A percentile compares a stretch with the other conserved stretches of the same genome.
phyloP scores from a whole-genome alignment of 2,113 vertebrate species.

The Oncorhynchus clarkii region DNA sequence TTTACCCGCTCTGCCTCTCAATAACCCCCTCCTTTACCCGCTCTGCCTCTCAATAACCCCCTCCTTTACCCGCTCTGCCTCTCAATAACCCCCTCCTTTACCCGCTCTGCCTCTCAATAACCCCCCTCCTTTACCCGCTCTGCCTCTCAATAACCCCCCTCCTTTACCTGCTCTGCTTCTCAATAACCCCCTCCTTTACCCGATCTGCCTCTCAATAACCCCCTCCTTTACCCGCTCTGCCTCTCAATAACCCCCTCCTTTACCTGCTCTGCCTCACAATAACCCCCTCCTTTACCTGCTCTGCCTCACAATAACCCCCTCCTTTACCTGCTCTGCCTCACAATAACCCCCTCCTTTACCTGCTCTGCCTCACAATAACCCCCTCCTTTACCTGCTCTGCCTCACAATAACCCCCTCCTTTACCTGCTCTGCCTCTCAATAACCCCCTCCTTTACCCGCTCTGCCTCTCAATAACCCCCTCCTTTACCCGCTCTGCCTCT shows the following conservation, averaged over 20 bases:
- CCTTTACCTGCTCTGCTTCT: too few species aligned
- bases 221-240: background rate
- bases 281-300: background rate
- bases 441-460: background rate
- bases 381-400: background rate
- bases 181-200: background rate
- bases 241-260: background rate
- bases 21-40: background rate
- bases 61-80: background rate
- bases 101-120: background rate
- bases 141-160: background rate
- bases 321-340: background rate
- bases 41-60: too few species aligned
- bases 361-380: too few species aligned
- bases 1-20: too few species aligned
- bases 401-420: background rate
- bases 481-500: background rate
- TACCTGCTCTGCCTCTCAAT: too few species aligned
- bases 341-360: background rate
- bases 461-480: background rate
- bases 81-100: background rate
- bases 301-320: background rate
- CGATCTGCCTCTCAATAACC: too few species aligned
- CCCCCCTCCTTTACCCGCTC: background rate
- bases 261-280: too few species aligned